Percentiles rank a stretch among this genome's conserved stretches.
Conservation (phyloP, 2,888 invertebrate genomes). For the Exephanes ischioxanthus region DNA sequence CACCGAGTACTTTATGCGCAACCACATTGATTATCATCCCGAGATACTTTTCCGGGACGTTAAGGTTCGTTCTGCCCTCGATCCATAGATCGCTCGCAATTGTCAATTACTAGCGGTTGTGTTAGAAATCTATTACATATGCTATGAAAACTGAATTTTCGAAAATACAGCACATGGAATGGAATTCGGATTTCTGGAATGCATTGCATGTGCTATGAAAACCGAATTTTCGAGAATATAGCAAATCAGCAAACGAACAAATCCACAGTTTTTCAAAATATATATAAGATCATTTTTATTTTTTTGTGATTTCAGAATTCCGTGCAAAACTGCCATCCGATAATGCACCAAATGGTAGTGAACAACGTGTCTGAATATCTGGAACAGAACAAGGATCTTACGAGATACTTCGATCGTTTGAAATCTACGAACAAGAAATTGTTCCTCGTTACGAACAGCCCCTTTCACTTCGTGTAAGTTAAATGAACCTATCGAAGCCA, state of each 20-base stretch:
- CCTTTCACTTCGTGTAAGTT: slow-evolving; percentile 97
- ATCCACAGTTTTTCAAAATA: too few species aligned
- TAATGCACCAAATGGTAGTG: slow-evolving; percentile 96
- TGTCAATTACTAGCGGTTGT: slow-evolving; percentile 22
- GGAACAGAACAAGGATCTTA: slow-evolving; percentile 90
- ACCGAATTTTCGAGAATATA: too few species aligned
- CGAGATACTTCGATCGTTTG: slow-evolving; percentile 91
- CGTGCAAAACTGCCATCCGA: slow-evolving; percentile 94
- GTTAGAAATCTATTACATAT: too few species aligned
- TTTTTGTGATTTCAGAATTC: slow-evolving; percentile 88
- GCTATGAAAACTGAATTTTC: too few species aligned
- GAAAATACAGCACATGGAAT: too few species aligned
- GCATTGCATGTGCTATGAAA: too few species aligned
- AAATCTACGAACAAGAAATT: slow-evolving; percentile 92
- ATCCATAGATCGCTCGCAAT: slow-evolving; percentile 18
- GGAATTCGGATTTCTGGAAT: too few species aligned
- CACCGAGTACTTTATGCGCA: slow-evolving; percentile 95
- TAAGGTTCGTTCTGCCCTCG: slow-evolving; percentile 87
- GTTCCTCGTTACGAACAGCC: slow-evolving; percentile 98
- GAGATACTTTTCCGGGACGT: slow-evolving; percentile 98
- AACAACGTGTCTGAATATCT: slow-evolving; percentile 93
- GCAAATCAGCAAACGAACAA: too few species aligned
- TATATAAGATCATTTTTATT: too few species aligned
- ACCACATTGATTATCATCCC: slow-evolving; percentile 97
- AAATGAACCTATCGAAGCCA: neutral